Evolutionary conservation across 1,140 invertebrate genomes (phyloP), one percentile per base, ranked within the genome.

Genomic region (Sweltsa coloradensis): DNA sequence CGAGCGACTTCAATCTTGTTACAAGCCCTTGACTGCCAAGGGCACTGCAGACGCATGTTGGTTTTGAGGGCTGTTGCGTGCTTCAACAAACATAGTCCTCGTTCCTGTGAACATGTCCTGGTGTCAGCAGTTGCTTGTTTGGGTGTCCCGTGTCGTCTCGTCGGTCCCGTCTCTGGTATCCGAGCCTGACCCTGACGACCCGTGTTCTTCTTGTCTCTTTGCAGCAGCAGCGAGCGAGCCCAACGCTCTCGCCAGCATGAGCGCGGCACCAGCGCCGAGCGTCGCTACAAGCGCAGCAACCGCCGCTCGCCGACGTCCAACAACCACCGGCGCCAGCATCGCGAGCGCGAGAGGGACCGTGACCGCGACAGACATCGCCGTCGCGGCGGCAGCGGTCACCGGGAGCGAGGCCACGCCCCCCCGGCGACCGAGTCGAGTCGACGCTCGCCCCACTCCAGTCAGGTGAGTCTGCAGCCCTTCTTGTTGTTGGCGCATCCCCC

Each of bases 241-340:
- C 63, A 77, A 53, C 66, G 75, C 45, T 75, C 72, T 1, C 65
- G 74, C 14, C 70, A 74, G 40, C 75, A 77, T 60, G 74, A 77
- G 47, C 66, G 74, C 9, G 74, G 74, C 9, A 74, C 73, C 0
- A 75, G 70, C 42, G 71, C 70, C 26, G 76, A 77, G 54, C 65
- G 74, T 3, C 71, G 76, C 5, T 78, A 75, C 62, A 78, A 78
- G 44, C 67, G 75, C 6, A 76, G 73, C 45, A 69, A 76, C 55
- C 66, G 74, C 13, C 65, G 75, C 43, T 78, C 76, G 16, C 74
- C 75, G 3, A 74, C 73, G 18, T 67, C 64, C 23, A 73, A 71
- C 26, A 36, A 44, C n/a, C 49, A 52, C 49, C 52, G 68, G 11
- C 62, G 70, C 11, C 71, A 69, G 46, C 51, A 42, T 23, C n/a